Evolutionary conservation across 2,888 invertebrate species (phyloP).

Genomic region (Eupithecia insigniata): DNA sequence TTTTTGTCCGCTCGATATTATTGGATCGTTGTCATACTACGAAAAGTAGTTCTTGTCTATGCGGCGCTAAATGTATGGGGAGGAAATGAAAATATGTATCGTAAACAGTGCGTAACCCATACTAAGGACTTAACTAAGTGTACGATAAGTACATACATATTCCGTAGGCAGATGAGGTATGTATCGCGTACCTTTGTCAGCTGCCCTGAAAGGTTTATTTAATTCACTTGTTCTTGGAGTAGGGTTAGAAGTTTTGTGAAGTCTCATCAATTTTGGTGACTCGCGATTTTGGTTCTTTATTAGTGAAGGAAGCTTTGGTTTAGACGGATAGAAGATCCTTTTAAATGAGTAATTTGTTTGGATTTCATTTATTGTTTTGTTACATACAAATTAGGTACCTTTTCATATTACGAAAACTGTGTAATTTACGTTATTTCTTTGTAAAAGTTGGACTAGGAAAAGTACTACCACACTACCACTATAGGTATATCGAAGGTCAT

Average conservation of each 20-base stretch:
- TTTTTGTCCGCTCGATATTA: too few species aligned
- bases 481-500: background rate
- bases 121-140: background rate
- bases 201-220: slow-evolving; percentile 26
- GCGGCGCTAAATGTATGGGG: background rate
- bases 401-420: too few species aligned
- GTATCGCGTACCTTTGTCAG: slow-evolving; percentile 25
- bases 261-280: background rate
- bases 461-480: too few species aligned
- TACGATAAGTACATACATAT: background rate
- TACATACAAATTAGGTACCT: too few species aligned
- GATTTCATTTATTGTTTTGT: too few species aligned
- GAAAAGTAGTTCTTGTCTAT: background rate
- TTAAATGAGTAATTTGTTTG: too few species aligned
- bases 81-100: background rate
- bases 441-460: too few species aligned
- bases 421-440: too few species aligned
- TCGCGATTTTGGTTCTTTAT: background rate
- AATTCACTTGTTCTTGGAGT: slow-evolving; percentile 14
- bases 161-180: background rate
- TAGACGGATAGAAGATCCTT: too few species aligned
- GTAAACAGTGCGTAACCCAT: background rate
- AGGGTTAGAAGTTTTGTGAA: slow-evolving; percentile 7
- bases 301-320: too few species aligned
- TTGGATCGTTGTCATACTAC: background rate